phyloP scores from a whole-genome alignment of 2,113 vertebrate genomes.

The Pionites leucogaster region DNA sequence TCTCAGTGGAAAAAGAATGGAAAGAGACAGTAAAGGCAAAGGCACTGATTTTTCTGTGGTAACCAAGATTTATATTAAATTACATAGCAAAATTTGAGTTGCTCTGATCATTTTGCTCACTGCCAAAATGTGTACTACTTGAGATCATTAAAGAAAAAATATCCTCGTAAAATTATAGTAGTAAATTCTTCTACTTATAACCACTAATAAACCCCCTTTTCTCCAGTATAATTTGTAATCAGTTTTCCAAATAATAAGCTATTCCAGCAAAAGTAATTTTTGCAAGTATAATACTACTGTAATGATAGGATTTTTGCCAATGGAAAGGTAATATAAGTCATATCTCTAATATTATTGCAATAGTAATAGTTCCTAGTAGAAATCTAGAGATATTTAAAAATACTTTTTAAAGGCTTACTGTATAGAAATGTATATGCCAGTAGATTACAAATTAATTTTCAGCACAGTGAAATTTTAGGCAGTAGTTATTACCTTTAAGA shows the following conservation, averaged over 20 bases:
- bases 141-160: not conserved
- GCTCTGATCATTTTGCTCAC: not conserved
- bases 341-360: not conserved
- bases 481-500: not conserved
- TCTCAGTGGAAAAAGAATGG: not conserved
- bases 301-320: not conserved
- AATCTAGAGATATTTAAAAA: not conserved
- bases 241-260: not conserved
- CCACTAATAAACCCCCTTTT: not conserved
- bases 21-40: not conserved
- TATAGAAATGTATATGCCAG: not conserved
- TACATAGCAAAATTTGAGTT: not conserved
- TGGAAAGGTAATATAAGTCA: not conserved
- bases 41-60: not conserved
- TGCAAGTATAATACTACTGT: not conserved
- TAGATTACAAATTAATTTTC: not conserved
- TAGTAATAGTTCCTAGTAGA: not conserved
- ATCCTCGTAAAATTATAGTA: not conserved
- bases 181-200: not conserved
- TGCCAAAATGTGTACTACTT: not conserved
- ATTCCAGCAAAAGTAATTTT: not conserved
- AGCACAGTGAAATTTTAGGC: not conserved
- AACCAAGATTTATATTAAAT: not conserved
- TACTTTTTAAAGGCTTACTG: not conserved
- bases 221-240: not conserved